Evolutionary conservation across 1,140 invertebrate genomes (phyloP), one percentile per base, ranked within the genome.

Genomic region (Oedothorax gibbosus): DNA sequence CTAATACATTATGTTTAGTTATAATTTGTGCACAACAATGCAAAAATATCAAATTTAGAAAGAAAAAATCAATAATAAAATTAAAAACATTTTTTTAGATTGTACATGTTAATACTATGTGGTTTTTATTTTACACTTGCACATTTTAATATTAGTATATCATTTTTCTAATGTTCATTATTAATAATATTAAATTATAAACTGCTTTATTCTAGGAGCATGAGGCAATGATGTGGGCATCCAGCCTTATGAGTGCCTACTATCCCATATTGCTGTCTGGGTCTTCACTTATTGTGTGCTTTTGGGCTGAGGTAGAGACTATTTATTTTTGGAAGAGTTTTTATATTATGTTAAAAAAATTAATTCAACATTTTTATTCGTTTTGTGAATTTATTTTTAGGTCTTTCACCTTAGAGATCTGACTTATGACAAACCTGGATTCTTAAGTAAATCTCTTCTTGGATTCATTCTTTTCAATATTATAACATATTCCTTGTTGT

Each of bases 381-480:
- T 12, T 51, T 50, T 51, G 11, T 49, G 9, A 50, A 10, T 54
- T 51, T 72, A n/a, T 71, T 71, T 71, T 5, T 90, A 96, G 95
- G 93, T 96, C 54, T 97, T 98, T 91, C 97, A 98, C 90, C 90
- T 98, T n/a, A 93, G 93, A 87, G 94, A 96, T 88, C 94, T 97
- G 83, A 93, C 94, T 65, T 96, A 94, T 92, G 95, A 97, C 88
- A 94, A 94, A 85, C 95, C 95, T 56, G 86, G 89, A 11, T 98
- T 98, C 90, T 92, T 98, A 50, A 96, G 95, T 60, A 98, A 98
- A 91, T 97, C 96, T 56, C 96, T 96, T 89, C 91, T 97, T n/a
- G 96, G 94, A 49, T 98, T 98, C 89, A 92, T 96, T 18, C 93
- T 95, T 3, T 98, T 98, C 90, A 98, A 98, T 90, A 91, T 97